These are phyloP conservation scores for Xanthorhoe spadicearia DNA, from an alignment of 2,888 invertebrate species.

Conservation along the genomic window DNA sequence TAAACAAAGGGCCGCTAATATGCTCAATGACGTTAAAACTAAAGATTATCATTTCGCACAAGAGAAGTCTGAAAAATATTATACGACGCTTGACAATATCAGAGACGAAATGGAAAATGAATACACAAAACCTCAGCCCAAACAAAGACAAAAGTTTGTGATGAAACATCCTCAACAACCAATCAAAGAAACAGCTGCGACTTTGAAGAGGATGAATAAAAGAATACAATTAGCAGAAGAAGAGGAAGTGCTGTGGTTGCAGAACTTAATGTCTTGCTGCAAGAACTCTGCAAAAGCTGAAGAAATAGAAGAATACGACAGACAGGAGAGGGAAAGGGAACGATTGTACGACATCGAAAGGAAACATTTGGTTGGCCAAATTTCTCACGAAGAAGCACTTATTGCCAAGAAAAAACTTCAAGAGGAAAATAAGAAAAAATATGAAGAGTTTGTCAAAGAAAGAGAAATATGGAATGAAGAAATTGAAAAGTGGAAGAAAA, in stretches of 20 bases:
- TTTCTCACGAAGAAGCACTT: constrained; percentile 85
- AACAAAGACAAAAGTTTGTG: constrained; percentile 47
- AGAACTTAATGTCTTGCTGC: constrained; percentile 77
- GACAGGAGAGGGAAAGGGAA: constrained; percentile 76
- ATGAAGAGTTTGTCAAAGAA: constrained; percentile 79
- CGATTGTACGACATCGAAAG: constrained; percentile 82
- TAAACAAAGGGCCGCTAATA: constrained; percentile 62
- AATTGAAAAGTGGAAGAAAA: constrained; percentile 79
- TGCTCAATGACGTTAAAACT: constrained; percentile 65
- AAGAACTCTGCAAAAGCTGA: constrained; percentile 70
- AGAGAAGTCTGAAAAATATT: constrained; percentile 60
- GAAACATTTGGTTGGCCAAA: constrained; percentile 84
- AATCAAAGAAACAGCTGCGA: constrained; percentile 79
- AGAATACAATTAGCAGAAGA: constrained; percentile 65
- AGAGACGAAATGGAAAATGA: constrained; percentile 59
- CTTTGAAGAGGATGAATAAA: constrained; percentile 81
- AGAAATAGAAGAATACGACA: constrained; percentile 73
- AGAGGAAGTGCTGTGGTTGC: constrained; percentile 80
- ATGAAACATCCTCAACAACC: constrained; percentile 46
- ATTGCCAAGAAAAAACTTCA: constrained; percentile 81
- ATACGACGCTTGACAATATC: constrained; percentile 54
- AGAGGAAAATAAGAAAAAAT: constrained; percentile 79
- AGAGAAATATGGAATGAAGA: constrained; percentile 75
- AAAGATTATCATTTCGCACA: constrained; percentile 62
- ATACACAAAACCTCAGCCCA: constrained; percentile 48